Percentiles rank a stretch among this genome's conserved stretches.
Evolutionary conservation across 2,113 vertebrate species (phyloP).

Genomic region (Butorides virescens): DNA sequence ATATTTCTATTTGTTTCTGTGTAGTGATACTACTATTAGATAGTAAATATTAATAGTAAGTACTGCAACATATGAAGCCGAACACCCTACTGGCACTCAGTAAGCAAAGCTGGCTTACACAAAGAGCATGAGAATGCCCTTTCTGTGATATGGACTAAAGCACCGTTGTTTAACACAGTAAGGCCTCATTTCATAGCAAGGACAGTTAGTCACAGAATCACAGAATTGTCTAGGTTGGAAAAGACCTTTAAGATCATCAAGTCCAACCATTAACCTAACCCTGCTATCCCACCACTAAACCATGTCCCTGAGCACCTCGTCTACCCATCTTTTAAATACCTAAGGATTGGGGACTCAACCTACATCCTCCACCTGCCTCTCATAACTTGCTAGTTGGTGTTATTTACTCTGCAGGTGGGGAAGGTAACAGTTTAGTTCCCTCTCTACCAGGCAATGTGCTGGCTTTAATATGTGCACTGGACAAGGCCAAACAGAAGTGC

Average conservation of each 20-base stretch:
- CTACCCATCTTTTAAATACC: no score
- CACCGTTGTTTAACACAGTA: not conserved
- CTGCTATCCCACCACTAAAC: no score
- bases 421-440: not conserved
- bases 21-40: accelerated
- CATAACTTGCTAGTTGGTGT: not conserved
- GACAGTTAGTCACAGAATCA: not conserved
- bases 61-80: not conserved
- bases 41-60: not conserved
- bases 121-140: not conserved
- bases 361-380: not conserved
- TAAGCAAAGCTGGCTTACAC: not conserved
- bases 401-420: not conserved
- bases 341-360: no score
- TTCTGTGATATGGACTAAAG: not conserved
- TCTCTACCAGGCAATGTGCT: not conserved
- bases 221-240: no score
- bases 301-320: no score
- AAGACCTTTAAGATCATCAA: no score
- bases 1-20: not conserved
- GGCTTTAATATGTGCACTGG: not conserved
- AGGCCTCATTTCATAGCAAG: not conserved
- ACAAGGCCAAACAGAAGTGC: not conserved
- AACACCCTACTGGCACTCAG: not conserved
- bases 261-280: no score